Evolutionary conservation across 1,140 invertebrate species (phyloP).

Genomic region (Vanessa tameamea): DNA sequence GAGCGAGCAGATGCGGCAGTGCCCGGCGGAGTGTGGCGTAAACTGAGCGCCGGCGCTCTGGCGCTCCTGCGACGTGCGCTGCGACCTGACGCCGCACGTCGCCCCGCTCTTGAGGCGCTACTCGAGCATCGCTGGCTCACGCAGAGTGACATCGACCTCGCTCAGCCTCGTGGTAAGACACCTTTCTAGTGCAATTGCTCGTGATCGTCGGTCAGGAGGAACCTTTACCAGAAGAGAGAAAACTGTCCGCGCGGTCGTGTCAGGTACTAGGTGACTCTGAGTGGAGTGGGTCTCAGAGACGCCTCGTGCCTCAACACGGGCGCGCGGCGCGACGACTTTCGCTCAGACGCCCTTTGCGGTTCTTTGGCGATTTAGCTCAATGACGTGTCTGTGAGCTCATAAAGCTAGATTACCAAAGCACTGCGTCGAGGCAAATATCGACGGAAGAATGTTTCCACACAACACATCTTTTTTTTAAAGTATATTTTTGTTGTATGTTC

Average conservation of each 20-base stretch:
- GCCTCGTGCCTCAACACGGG: constrained; percentile 61
- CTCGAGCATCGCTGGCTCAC: constrained; percentile 89
- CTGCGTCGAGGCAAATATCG: constrained; percentile 58
- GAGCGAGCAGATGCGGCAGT: constrained; percentile 77
- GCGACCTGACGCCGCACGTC: constrained; percentile 82
- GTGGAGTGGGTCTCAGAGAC: constrained; percentile 78
- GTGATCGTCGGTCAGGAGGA: not conserved
- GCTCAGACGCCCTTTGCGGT: constrained; percentile 63
- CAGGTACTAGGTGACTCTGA: constrained; percentile 94
- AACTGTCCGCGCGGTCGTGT: constrained; percentile 60
- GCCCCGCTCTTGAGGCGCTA: constrained; percentile 86
- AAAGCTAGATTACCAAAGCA: constrained; percentile 98
- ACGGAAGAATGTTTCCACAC: not conserved
- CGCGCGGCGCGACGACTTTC: constrained; percentile 13
- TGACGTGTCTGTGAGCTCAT: constrained; percentile 89
- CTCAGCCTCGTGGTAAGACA: not conserved
- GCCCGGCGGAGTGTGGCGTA: constrained; percentile 87
- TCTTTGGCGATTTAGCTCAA: constrained; percentile 98
- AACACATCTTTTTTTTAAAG: not conserved
- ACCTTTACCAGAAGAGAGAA: not conserved
- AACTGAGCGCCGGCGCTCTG: constrained; percentile 88
- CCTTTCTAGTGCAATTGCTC: not conserved
- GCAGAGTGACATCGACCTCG: constrained; percentile 3
- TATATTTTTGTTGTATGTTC: not conserved
- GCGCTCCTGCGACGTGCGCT: constrained; percentile 89